A percentile compares a stretch with the other conserved stretches of the same genome.
phyloP scores from a whole-genome alignment of 2,888 invertebrate genomes.

The Nomada fucata region DNA sequence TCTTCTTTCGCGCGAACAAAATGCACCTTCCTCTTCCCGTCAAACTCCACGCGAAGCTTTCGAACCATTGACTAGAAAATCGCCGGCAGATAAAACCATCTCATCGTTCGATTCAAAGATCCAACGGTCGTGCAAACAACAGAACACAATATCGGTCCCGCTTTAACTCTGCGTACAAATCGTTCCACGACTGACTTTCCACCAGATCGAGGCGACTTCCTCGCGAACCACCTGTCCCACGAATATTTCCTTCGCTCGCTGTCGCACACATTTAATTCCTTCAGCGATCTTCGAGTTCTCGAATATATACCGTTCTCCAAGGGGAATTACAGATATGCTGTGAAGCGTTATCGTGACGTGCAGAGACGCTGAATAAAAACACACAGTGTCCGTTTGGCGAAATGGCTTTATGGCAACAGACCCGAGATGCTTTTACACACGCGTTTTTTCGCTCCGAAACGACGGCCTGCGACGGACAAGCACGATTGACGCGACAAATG shows the following conservation, averaged over 20 bases:
- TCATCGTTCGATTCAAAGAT: background rate
- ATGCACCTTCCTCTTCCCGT: background rate
- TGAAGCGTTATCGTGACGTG: no score
- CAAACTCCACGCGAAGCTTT: background rate
- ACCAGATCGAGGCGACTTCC: background rate
- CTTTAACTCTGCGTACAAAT: background rate
- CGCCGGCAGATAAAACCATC: background rate
- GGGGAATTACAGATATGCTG: background rate
- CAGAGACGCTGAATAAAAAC: background rate
- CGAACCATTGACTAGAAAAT: background rate
- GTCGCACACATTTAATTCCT: background rate
- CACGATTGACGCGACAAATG: conserved; percentile 13
- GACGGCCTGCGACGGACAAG: background rate
- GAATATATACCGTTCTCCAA: background rate
- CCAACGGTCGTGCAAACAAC: background rate
- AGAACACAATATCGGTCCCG: background rate
- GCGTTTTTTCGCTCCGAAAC: background rate
- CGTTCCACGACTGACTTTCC: background rate
- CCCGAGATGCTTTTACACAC: conserved; percentile 10
- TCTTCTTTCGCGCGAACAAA: conserved; percentile 2
- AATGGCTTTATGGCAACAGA: conserved; percentile 38
- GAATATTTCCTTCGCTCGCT: background rate
- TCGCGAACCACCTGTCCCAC: background rate
- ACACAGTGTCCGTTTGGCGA: background rate
- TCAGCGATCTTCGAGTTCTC: background rate